These are phyloP conservation scores for Ornithoptera priamus DNA, from an alignment of 2,888 invertebrate genomes.

Conservation along the genomic window DNA sequence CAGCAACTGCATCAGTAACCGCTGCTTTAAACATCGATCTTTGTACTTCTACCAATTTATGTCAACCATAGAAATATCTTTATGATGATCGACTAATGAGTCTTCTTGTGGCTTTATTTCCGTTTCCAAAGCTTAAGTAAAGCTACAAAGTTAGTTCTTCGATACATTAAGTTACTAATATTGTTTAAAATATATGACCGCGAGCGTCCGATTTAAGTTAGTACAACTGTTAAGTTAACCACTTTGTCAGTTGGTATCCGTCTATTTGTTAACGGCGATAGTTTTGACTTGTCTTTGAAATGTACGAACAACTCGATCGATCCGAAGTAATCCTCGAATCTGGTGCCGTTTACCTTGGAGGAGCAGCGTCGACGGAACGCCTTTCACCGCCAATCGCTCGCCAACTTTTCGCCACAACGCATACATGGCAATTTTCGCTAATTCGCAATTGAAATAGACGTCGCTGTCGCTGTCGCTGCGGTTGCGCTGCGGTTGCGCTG, in stretches of 20 bases:
- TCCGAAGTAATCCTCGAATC: constrained; percentile 10
- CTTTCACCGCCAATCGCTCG: neutral
- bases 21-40: no score
- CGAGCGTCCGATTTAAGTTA: neutral
- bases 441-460: constrained; percentile 25
- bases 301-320: constrained; percentile 6
- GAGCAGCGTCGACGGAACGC: neutral
- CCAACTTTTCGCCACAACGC: constrained; percentile 18
- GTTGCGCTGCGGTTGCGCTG: neutral
- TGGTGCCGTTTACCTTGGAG: constrained; percentile 10
- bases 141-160: no score
- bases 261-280: constrained; percentile 13
- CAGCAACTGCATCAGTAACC: no score
- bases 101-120: no score
- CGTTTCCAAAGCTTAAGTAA: no score
- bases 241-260: constrained; percentile 5
- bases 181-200: no score
- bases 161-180: no score
- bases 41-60: no score
- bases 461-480: no score
- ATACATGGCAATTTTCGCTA: constrained; percentile 20
- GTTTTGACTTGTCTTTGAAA: constrained; percentile 9
- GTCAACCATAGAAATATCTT: no score
- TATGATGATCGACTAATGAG: no score
- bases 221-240: neutral